Evolutionary conservation across 2,888 invertebrate species (phyloP).

Genomic region (Pachymerium ferrugineum): DNA sequence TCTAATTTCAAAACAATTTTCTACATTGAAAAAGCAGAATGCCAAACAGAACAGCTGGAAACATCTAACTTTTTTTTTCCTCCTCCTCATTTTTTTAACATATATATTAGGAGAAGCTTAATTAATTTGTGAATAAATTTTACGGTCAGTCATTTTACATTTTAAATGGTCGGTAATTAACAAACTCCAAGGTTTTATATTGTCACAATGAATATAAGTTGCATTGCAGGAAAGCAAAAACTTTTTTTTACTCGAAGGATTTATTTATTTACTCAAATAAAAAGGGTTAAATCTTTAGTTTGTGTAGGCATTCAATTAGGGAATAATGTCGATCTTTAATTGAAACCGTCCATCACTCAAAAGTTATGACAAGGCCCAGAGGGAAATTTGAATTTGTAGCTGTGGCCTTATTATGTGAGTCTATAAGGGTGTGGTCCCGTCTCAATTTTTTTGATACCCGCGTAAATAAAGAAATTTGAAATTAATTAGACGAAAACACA

Average conservation of each 20-base stretch:
- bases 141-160: neutral
- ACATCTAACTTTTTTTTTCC: too few species aligned
- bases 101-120: neutral
- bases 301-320: constrained; percentile 19
- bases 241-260: neutral
- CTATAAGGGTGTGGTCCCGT: constrained; percentile 20
- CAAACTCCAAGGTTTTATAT: neutral
- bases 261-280: constrained; percentile 19
- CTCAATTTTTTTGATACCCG: neutral
- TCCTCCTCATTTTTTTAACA: neutral
- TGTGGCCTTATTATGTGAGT: neutral
- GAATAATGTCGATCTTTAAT: constrained; percentile 19
- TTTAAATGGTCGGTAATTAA: neutral
- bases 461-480: constrained; percentile 16
- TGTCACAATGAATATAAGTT: neutral
- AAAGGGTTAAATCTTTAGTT: neutral
- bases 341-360: constrained; percentile 25
- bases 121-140: constrained; percentile 25
- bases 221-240: neutral
- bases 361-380: neutral
- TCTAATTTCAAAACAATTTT: constrained; percentile 27
- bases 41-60: constrained; percentile 21
- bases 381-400: constrained; percentile 22
- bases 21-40: neutral
- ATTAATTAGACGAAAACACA: constrained; percentile 6